These are phyloP conservation scores for Keiferia lycopersicella DNA, from an alignment of 2,888 invertebrate genomes.

Conservation along the genomic window DNA sequence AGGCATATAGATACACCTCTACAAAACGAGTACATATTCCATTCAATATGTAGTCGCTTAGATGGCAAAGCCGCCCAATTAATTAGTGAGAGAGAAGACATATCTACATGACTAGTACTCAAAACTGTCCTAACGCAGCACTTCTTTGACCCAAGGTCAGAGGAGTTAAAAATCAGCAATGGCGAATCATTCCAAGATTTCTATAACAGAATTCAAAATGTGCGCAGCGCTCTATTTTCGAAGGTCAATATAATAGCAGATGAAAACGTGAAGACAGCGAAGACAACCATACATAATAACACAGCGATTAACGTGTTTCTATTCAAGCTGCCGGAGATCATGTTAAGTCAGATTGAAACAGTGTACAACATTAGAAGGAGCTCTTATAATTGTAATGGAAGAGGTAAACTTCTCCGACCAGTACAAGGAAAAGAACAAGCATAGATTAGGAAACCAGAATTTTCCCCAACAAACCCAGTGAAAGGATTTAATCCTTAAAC, in stretches of 20 bases:
- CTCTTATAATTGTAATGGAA: conserved; percentile 16
- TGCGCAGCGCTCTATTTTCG: conserved; percentile 21
- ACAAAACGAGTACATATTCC: conserved; percentile 19
- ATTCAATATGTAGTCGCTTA: conserved; percentile 14
- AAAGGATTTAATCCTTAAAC: too few relatives aligned
- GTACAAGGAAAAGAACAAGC: too few relatives aligned
- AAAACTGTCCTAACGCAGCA: conserved; percentile 29
- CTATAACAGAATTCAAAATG: conserved; percentile 30
- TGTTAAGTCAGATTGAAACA: conserved; percentile 21
- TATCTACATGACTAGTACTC: conserved; percentile 26
- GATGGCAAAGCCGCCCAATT: conserved; percentile 17
- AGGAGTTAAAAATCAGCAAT: conserved; percentile 26
- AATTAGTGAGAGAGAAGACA: conserved; percentile 20
- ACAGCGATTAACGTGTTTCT: too few relatives aligned
- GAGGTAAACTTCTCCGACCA: conserved; percentile 16
- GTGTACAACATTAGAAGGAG: conserved; percentile 8
- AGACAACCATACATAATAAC: too few relatives aligned
- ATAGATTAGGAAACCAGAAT: too few relatives aligned
- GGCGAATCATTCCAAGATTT: conserved; percentile 31
- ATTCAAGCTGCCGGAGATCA: too few relatives aligned
- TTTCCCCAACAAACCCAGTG: too few relatives aligned
- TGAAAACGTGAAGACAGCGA: conserved; percentile 3
- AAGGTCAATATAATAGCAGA: conserved; percentile 25
- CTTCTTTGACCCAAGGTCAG: conserved; percentile 32
- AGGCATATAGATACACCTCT: neutral